These are phyloP conservation scores for Mizuhopecten yessoensis DNA, from an alignment of 1,140 invertebrate species.

Conservation along the genomic window DNA sequence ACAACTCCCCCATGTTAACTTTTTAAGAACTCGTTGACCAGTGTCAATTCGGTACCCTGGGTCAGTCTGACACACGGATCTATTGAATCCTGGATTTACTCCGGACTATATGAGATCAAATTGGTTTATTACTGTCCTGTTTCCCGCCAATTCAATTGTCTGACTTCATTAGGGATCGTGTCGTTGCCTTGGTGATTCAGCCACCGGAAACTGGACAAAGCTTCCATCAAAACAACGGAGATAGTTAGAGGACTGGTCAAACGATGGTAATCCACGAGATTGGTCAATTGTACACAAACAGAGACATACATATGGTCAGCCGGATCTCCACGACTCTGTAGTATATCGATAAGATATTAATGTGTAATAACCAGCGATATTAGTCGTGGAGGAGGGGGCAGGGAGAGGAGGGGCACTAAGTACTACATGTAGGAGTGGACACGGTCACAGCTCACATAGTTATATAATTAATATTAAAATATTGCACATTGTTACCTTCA, in stretches of 20 bases:
- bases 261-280: not conserved
- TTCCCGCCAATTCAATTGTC: not conserved
- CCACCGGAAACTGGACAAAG: not conserved
- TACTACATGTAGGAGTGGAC: too few species aligned
- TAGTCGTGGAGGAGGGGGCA: too few species aligned
- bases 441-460: too few species aligned
- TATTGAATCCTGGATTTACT: not conserved
- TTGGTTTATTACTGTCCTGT: not conserved
- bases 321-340: not conserved
- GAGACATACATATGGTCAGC: slow-evolving; percentile 6
- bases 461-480: too few species aligned
- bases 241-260: not conserved
- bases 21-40: not conserved
- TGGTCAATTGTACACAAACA: not conserved
- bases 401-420: too few species aligned
- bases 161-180: not conserved
- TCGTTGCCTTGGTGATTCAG: not conserved
- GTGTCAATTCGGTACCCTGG: not conserved
- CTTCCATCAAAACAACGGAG: not conserved
- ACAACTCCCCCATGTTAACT: too few species aligned
- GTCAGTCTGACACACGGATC: not conserved
- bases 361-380: not conserved
- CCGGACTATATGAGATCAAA: not conserved
- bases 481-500: too few species aligned
- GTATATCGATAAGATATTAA: not conserved